Evolutionary conservation across 2,113 vertebrate species (phyloP), one percentile per base, ranked within the genome.

Genomic region (Phalacrocorax aristotelis): DNA sequence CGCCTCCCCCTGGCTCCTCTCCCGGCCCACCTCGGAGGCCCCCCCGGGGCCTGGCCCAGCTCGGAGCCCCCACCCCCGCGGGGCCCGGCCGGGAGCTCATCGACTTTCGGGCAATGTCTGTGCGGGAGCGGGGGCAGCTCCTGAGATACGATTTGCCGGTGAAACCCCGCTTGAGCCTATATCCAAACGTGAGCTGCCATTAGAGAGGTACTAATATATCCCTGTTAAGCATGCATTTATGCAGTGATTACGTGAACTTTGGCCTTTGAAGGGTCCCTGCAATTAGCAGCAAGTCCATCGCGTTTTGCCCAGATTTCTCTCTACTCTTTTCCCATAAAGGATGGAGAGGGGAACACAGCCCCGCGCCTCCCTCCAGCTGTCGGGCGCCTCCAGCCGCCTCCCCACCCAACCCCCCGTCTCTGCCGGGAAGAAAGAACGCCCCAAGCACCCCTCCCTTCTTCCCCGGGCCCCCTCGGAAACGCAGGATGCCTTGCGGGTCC

Each of bases 171-270:
- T 79, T 52, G 46, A 38, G n/a, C 34, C 55, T 57, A 9, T 27
- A 57, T 70, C 69, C 61, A 88, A 93, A 87, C 96, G 96, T 98
- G 98, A 97, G 93, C 95, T 96, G 93, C 91, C 97, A 97, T 97
- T 85, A 97, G 95, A 96, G 93, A 96, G 60, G 52, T 90, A 70
- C 96, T 97, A 98, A 98, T 97, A 98, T 97, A 96, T 92, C 95
- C 96, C 87, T 80, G 86, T 97, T 98, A 96, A 95, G 95, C 91
- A 98, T 97, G 96, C 97, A 98, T 98, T 98, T 98, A 98, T 98
- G 96, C 98, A 83, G 92, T 96, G 98, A 97, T 98, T 98, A 89
- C 65, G 83, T 97, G 98, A 98, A 98, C 98, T 98, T 95, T 98
- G 97, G 98, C 98, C 98, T 96, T 84, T 95, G 95, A 95, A 94